A percentile compares a stretch with the other conserved stretches of the same genome.
Conservation (phyloP, 2,797 vertebrate species). For the Graptemys geographica region DNA sequence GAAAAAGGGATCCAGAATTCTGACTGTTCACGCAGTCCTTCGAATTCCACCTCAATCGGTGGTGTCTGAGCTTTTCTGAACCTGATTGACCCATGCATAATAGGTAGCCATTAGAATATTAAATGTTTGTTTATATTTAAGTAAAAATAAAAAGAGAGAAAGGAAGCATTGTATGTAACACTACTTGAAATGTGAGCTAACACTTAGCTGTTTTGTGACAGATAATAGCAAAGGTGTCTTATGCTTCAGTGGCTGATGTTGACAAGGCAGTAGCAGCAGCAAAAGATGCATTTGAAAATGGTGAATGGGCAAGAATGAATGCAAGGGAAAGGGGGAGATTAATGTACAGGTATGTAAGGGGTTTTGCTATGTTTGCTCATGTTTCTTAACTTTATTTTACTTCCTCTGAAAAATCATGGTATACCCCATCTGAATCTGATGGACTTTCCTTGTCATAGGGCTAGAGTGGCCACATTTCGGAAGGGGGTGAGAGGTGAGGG, state of each 20-base stretch:
- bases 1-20: not conserved
- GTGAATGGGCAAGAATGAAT: slow-evolving; percentile 96
- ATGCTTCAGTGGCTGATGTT: slow-evolving; percentile 90
- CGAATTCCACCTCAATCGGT: not conserved
- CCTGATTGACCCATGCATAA: not conserved
- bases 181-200: not conserved
- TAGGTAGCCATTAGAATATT: not conserved
- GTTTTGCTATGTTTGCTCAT: not conserved
- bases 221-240: slow-evolving; percentile 93
- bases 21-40: not conserved
- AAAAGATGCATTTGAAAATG: slow-evolving; percentile 91
- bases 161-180: not conserved
- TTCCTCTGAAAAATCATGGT: not conserved
- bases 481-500: too few species aligned
- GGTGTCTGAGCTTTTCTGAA: not conserved
- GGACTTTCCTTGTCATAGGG: not conserved
- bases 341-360: slow-evolving; percentile 87
- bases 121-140: not conserved
- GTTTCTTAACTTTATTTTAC: not conserved
- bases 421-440: not conserved
- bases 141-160: not conserved
- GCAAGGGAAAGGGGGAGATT: slow-evolving; percentile 91
- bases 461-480: not conserved
- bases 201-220: slow-evolving; percentile 67
- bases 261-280: slow-evolving; percentile 94